phyloP scores from a whole-genome alignment of 2,888 invertebrate genomes.

The Marronus borbonicus region DNA sequence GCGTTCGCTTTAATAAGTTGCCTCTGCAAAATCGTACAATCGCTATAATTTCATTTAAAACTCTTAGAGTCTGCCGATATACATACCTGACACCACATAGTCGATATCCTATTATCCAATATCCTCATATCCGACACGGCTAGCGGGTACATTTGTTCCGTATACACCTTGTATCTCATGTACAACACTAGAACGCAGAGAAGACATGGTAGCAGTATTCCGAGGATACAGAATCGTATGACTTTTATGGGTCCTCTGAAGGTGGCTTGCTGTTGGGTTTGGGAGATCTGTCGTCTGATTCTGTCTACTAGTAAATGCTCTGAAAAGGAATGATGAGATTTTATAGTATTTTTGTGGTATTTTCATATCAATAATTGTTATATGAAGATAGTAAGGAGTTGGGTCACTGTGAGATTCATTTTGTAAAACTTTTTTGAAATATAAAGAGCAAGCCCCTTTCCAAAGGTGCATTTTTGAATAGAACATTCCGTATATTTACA shows the following conservation, averaged over 20 bases:
- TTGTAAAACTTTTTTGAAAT: no score
- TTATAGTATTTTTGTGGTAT: no score
- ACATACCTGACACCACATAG: slow-evolving; percentile 86
- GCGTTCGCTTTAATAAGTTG: slow-evolving; percentile 81
- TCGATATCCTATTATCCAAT: slow-evolving; percentile 82
- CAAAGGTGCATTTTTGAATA: no score
- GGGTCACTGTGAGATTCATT: no score
- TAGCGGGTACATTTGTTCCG: slow-evolving; percentile 81
- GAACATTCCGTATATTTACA: no score
- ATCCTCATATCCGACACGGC: slow-evolving; percentile 84
- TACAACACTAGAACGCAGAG: slow-evolving; percentile 81
- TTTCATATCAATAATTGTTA: no score
- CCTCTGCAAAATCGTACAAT: slow-evolving; percentile 69
- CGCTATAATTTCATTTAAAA: neutral
- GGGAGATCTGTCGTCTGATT: slow-evolving; percentile 39
- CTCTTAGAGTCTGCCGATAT: no score
- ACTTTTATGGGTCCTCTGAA: slow-evolving; percentile 75
- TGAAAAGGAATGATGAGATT: neutral
- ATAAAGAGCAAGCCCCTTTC: no score
- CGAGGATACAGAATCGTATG: slow-evolving; percentile 76
- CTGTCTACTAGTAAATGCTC: slow-evolving; percentile 38
- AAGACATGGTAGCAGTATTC: slow-evolving; percentile 78
- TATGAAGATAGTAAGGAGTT: no score
- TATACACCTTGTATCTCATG: slow-evolving; percentile 80
- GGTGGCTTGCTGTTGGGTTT: slow-evolving; percentile 35